Evolutionary conservation across 1,140 invertebrate genomes (phyloP).

Genomic region (Brachionus paranguensis): DNA sequence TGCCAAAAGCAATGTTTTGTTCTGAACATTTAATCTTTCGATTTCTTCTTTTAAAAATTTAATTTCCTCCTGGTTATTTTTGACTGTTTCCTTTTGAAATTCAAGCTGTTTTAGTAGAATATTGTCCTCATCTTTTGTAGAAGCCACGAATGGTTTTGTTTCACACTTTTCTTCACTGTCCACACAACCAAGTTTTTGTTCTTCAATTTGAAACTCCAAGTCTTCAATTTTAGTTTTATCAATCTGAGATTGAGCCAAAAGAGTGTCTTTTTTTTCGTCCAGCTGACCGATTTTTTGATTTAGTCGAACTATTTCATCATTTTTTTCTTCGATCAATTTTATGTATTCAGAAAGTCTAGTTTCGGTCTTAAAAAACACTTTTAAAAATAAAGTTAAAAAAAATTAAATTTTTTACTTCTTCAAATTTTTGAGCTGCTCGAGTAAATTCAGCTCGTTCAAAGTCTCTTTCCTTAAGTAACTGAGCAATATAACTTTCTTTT

Average conservation of each 20-base stretch:
- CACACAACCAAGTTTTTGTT: constrained; percentile 62
- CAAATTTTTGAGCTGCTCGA: constrained; percentile 66
- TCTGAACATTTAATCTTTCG: background rate
- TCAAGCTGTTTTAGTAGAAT: background rate
- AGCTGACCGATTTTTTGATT: constrained; percentile 53
- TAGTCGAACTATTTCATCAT: constrained; percentile 50
- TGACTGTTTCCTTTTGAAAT: background rate
- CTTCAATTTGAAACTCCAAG: constrained; percentile 80
- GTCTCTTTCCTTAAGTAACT: constrained; percentile 78
- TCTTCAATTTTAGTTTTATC: constrained; percentile 70
- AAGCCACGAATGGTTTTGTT: background rate
- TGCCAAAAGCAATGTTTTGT: background rate
- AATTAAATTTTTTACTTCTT: constrained; percentile 53
- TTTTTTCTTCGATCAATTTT: constrained; percentile 51
- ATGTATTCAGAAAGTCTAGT: constrained; percentile 57
- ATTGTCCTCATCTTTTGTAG: background rate
- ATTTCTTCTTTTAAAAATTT: constrained; percentile 36
- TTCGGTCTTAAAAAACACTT: background rate
- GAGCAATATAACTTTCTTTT: constrained; percentile 84
- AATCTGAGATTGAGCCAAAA: constrained; percentile 29
- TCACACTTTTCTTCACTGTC: background rate
- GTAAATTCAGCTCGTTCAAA: constrained; percentile 75
- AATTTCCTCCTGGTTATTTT: constrained; percentile 14
- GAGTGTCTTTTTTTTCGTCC: constrained; percentile 69
- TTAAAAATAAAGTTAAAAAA: background rate